A percentile compares a stretch with the other conserved stretches of the same genome.
Conservation (phyloP, 2,888 invertebrate species). For the Andrena hattorfiana region DNA sequence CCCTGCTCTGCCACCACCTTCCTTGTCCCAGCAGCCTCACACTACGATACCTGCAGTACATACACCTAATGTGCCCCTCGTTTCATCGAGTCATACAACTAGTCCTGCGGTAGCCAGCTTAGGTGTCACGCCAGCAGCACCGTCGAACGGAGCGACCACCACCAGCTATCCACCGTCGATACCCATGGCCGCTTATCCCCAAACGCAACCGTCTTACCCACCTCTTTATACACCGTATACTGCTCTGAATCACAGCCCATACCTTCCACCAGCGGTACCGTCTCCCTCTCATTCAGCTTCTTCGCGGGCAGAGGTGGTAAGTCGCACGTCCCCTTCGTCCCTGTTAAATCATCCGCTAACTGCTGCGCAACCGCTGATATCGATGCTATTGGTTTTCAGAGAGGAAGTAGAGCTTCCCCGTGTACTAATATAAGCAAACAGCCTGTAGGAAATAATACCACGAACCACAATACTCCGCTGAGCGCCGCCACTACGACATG, state of each 20-base stretch:
- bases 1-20: conserved; percentile 84
- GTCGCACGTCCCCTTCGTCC: conserved; percentile 76
- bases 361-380: background rate
- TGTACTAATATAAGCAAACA: conserved; percentile 82
- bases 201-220: conserved; percentile 86
- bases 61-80: conserved; percentile 84
- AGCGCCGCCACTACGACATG: conserved; percentile 83
- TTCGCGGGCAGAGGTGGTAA: conserved; percentile 88
- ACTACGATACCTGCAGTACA: conserved; percentile 83
- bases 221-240: conserved; percentile 93
- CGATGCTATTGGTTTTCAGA: conserved; percentile 69
- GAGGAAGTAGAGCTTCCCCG: conserved; percentile 83
- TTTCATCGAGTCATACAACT: conserved; percentile 85
- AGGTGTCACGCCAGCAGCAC: conserved; percentile 87
- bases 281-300: conserved; percentile 87
- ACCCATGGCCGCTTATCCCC: conserved; percentile 84
- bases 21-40: conserved; percentile 82
- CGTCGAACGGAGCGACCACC: conserved; percentile 85
- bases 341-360: background rate
- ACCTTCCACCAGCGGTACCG: conserved; percentile 88
- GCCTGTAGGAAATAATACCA: conserved; percentile 77
- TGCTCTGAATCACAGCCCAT: conserved; percentile 90
- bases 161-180: conserved; percentile 82
- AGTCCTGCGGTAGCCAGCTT: conserved; percentile 86
- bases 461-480: conserved; percentile 79